Evolutionary conservation across 2,113 vertebrate species (phyloP).

Genomic region (Saccopteryx leptura): DNA sequence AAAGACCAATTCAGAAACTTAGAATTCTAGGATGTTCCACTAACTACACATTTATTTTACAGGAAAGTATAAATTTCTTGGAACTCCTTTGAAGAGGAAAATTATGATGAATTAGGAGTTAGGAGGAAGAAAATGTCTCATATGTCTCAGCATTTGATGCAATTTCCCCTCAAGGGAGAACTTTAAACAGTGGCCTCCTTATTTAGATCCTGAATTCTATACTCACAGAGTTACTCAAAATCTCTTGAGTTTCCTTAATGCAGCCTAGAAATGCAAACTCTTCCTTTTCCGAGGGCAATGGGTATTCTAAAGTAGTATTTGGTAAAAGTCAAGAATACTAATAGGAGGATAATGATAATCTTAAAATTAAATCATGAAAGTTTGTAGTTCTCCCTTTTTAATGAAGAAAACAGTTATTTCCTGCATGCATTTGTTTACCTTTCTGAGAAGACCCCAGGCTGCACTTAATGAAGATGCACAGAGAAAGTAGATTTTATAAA

Average conservation of each 20-base stretch:
- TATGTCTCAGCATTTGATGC: slow-evolving; percentile 73
- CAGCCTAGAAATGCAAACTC: slow-evolving; percentile 71
- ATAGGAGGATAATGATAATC: slow-evolving; percentile 68
- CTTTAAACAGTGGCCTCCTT: slow-evolving; percentile 70
- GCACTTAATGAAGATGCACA: slow-evolving; percentile 20
- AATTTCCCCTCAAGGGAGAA: slow-evolving; percentile 61
- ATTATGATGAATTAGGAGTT: slow-evolving; percentile 55
- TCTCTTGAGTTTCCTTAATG: slow-evolving; percentile 64
- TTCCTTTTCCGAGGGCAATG: slow-evolving; percentile 53
- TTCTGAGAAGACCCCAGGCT: slow-evolving; percentile 41
- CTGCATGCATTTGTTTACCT: slow-evolving; percentile 15
- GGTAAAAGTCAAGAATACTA: slow-evolving; percentile 69
- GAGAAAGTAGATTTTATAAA: slow-evolving; percentile 43
- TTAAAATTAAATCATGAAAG: slow-evolving; percentile 62
- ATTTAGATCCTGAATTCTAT: slow-evolving; percentile 63
- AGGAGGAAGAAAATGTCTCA: slow-evolving; percentile 54
- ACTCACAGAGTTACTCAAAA: slow-evolving; percentile 46
- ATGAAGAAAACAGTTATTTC: background rate
- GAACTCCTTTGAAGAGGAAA: slow-evolving; percentile 67
- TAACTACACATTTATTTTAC: slow-evolving; percentile 36
- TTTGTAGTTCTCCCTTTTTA: background rate
- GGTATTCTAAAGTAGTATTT: slow-evolving; percentile 68
- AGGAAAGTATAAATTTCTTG: slow-evolving; percentile 48
- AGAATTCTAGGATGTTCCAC: slow-evolving; percentile 39
- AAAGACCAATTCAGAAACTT: slow-evolving; percentile 47